Evolutionary conservation across 1,140 invertebrate species (phyloP), one percentile per base, ranked within the genome.

Genomic region (Caerostris darwini): DNA sequence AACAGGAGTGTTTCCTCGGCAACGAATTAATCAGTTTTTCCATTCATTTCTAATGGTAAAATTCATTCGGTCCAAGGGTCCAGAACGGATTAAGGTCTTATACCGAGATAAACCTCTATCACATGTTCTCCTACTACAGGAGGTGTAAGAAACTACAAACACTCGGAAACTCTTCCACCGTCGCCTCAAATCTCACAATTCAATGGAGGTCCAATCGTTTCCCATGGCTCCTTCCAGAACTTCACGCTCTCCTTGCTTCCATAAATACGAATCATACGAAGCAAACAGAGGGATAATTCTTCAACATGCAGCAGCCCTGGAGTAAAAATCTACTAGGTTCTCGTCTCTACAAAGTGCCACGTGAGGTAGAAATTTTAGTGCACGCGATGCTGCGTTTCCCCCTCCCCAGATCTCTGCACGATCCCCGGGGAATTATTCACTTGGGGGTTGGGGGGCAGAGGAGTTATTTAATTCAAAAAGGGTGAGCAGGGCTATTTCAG

Each of bases 401-500:
- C 12, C 17, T 53, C 8, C 50, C 0, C 71, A 10, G 34, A 34
- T 77, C 71, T 77, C 34, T 10, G 34, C 71, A 77, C 71, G 71
- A 77, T 77, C 34, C 71, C 10, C 19, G 53, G 71, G 34, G 50
- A 77, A 77, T 77, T 77, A 77, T 77, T 77, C 71, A 77, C 71
- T 77, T 50, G 71, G 12, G 69, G 69, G 67, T 64, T 10, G 61
- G 61, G 17, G 5, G 71, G 34, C 61, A 5, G n/a, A 77, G 71
- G 12, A 53, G 69, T 77, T 77, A 53, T 53, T 50, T 77, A 77
- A 77, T 77, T 77, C 71, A 77, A 77, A 77, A 77, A 34, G 71
- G 34, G 19, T 10, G 19, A 1, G 34, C 34, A 34, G 34, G 34
- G 71, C 71, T 77, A 77, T 77, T 77, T 50, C 71, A 77, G 71